A percentile compares a stretch with the other conserved stretches of the same genome.
These are phyloP conservation scores for Chaitophorus viminalis DNA, from an alignment of 2,888 invertebrate species.

Conservation along the genomic window DNA sequence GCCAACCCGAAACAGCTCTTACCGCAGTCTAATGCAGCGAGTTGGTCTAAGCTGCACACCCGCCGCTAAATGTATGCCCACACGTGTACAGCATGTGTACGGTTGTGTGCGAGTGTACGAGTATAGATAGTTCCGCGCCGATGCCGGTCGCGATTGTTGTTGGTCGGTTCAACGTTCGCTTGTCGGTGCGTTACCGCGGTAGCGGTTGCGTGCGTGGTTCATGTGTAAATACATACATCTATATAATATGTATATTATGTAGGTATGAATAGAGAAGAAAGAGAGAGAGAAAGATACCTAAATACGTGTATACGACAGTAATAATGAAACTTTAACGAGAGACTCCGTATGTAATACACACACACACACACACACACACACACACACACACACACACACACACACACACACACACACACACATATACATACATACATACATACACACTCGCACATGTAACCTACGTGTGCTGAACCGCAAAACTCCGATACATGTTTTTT, in stretches of 20 bases:
- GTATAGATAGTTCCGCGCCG: conserved; percentile 45
- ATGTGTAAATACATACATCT: too few species aligned
- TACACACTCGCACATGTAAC: too few species aligned
- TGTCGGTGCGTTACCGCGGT: conserved; percentile 52
- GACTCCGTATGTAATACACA: not conserved
- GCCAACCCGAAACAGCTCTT: too few species aligned
- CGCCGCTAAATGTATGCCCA: too few species aligned
- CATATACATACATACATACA: not conserved
- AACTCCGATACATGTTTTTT: conserved; percentile 29
- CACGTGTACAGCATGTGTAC: too few species aligned
- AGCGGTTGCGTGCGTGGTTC: not conserved
- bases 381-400: not conserved
- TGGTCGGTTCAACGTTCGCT: conserved; percentile 58
- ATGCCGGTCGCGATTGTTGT: conserved; percentile 45
- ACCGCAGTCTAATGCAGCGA: too few species aligned
- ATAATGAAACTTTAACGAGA: conserved; percentile 60
- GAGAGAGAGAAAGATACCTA: too few species aligned
- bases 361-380: not conserved
- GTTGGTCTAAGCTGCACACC: too few species aligned
- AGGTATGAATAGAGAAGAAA: too few species aligned
- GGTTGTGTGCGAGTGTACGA: not conserved
- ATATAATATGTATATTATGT: too few species aligned
- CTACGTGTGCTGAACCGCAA: conserved; percentile 44
- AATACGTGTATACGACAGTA: not conserved
- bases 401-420: not conserved